These are phyloP conservation scores for Eueremaeus valkanovi DNA, from an alignment of 2,888 invertebrate species.

Conservation along the genomic window DNA sequence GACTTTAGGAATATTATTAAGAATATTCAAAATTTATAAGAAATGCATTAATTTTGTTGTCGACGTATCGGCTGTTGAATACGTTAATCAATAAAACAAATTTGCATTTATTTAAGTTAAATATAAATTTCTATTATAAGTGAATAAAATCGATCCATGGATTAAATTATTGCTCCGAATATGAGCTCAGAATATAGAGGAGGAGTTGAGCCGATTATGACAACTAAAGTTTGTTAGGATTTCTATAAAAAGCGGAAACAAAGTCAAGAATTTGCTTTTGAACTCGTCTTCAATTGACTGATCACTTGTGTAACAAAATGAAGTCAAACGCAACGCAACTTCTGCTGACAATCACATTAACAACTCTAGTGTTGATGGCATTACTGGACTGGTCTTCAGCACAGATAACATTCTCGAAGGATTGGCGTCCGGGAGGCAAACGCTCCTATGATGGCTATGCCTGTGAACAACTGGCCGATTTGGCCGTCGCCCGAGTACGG, in stretches of 20 bases:
- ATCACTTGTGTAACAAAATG: background rate
- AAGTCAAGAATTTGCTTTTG: background rate
- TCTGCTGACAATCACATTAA: background rate
- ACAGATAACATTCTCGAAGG: slow-evolving; percentile 41
- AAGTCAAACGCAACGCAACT: background rate
- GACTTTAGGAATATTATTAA: no score
- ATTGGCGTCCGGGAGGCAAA: slow-evolving; percentile 41
- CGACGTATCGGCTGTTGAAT: no score
- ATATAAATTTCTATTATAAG: no score
- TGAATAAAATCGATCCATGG: no score
- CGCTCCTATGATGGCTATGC: slow-evolving; percentile 2
- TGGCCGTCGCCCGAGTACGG: background rate
- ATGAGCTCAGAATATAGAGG: slow-evolving; percentile 1
- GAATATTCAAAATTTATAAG: no score
- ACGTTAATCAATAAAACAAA: no score
- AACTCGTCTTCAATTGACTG: background rate
- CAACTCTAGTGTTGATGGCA: background rate
- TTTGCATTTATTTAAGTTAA: no score
- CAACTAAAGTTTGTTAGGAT: background rate
- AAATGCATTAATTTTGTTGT: no score
- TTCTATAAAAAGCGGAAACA: background rate
- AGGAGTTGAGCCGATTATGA: background rate
- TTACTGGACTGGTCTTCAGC: slow-evolving; percentile 2
- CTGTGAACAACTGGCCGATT: slow-evolving; percentile 12
- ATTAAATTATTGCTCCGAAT: no score